Conservation (phyloP, 2,888 invertebrate genomes). For the Polietes domitor region DNA sequence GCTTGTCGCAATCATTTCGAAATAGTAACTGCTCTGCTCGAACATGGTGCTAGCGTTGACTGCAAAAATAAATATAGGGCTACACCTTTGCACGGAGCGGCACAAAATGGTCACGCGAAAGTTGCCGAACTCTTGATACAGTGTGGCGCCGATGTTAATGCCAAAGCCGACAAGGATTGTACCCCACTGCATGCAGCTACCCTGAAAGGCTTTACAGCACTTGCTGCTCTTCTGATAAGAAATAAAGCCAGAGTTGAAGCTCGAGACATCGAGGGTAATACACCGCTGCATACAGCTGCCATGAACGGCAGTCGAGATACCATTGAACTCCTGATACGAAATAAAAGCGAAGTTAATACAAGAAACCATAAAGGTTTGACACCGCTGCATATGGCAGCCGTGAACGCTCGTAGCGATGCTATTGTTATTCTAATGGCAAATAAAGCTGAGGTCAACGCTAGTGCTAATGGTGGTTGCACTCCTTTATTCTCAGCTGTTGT, state of each 20-base stretch:
- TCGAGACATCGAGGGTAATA: background rate
- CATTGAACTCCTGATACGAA: conserved; percentile 45
- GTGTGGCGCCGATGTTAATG: conserved; percentile 34
- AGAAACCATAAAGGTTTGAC: conserved; percentile 39
- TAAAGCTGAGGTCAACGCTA: too few species aligned
- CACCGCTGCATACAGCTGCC: conserved; percentile 62
- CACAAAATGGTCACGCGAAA: background rate
- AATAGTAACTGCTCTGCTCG: background rate
- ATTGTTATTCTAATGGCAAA: conserved; percentile 32
- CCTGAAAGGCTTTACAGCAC: background rate
- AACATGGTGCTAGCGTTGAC: background rate
- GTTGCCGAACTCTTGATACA: conserved; percentile 22
- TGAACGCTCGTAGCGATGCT: conserved; percentile 1
- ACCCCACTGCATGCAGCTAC: conserved; percentile 39
- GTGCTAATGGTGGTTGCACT: background rate
- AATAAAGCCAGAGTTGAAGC: background rate
- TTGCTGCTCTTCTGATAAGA: conserved; percentile 29
- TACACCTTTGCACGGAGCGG: background rate
- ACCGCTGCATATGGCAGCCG: background rate
- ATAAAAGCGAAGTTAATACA: conserved; percentile 61
- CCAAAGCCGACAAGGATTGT: background rate
- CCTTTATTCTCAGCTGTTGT: background rate
- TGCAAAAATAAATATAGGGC: background rate
- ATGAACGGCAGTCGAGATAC: conserved; percentile 31
- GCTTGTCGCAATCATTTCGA: background rate